Evolutionary conservation across 2,113 vertebrate species (phyloP), one percentile per base, ranked within the genome.

Genomic region (Nesogale talazaci): DNA sequence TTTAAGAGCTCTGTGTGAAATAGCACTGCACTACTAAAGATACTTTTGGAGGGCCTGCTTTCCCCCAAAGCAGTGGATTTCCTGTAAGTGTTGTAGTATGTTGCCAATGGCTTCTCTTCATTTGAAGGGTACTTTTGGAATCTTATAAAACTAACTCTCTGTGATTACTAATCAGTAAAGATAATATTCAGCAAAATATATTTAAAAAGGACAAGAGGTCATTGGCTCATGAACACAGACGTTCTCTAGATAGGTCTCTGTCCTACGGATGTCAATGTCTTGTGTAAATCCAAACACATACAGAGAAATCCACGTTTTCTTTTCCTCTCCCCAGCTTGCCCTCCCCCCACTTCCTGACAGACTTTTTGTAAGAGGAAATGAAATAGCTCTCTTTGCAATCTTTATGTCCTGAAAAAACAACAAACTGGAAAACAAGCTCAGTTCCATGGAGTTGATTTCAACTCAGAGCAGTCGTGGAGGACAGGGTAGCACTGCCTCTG

Each of bases 311-410:
- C 25, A 63, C 40, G 31, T 56, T 81, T 38, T 87, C 19, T 17
- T 69, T 78, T 77, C 59, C 67, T 86, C 86, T 80, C 19, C 57
- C 57, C 10, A 46, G 42, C 42, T 10, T 10, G 10, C 42, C 46
- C 46, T 19, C 59, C 59, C 59, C 59, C 56, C 74, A 76, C 69
- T 95, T 92, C 81, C 92, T 91, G 81, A 56, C 56, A 88, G 78
- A 5, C 38, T 85, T 57, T 86, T 70, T 46, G 74, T 89, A 78
- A 85, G 92, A 89, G 94, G 63, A 92, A 96, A 94, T 90, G 19
- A 84, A 92, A 70, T 89, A 38, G 36, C 19, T 70, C 15, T 22
- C 82, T 76, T 95, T 92, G 91, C 15, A 67, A 92, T 75, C 75
- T 84, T 89, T 59, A 82, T 17, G 40, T 91, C n/a, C 82, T 84